Conservation (phyloP, 2,888 invertebrate species). For the Leucophenga montana region DNA sequence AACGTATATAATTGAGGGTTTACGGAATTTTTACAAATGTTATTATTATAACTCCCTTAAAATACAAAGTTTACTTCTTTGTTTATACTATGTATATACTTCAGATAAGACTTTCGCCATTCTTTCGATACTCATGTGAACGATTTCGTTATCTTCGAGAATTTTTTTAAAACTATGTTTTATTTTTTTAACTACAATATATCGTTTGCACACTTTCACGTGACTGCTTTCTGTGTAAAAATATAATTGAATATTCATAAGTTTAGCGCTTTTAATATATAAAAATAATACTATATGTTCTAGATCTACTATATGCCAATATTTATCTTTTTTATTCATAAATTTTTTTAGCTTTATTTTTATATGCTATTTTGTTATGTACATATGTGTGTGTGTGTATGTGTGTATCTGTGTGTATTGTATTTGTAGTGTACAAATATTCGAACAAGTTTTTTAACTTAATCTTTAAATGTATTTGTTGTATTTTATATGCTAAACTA, state of each 20-base stretch:
- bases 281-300: too few relatives aligned
- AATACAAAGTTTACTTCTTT: too few relatives aligned
- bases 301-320: too few relatives aligned
- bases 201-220: not conserved
- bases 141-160: not conserved
- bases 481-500: too few relatives aligned
- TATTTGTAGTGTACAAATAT: not conserved
- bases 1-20: too few relatives aligned
- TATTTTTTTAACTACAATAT: not conserved
- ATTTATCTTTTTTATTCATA: not conserved
- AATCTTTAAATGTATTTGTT: too few relatives aligned
- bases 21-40: too few relatives aligned
- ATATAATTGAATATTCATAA: not conserved
- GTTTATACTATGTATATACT: too few relatives aligned
- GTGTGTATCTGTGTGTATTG: slow-evolving; percentile 12
- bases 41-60: too few relatives aligned
- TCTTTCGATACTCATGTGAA: not conserved
- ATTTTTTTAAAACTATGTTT: too few relatives aligned
- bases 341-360: not conserved
- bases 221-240: not conserved
- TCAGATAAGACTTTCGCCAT: too few relatives aligned
- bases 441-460: too few relatives aligned
- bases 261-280: not conserved
- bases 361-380: slow-evolving; percentile 1
- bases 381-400: not conserved